Evolutionary conservation across 2,888 invertebrate genomes (phyloP).

Genomic region (Machimus atricapillus): DNA sequence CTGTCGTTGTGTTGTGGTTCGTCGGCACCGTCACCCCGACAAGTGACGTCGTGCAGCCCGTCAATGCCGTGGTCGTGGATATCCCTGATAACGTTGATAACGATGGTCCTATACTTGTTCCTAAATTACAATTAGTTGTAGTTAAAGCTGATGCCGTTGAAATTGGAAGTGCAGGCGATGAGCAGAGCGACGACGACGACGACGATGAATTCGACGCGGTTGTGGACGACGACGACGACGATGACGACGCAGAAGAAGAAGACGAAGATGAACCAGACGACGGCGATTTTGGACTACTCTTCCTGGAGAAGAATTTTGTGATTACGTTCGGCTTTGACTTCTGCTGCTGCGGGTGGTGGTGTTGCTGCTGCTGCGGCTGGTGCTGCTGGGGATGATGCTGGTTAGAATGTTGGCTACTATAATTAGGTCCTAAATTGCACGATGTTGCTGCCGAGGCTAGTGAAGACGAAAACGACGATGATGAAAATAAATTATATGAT

Average conservation of each 20-base stretch:
- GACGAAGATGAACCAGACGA: conserved; percentile 49
- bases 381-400: conserved; percentile 48
- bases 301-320: conserved; percentile 61
- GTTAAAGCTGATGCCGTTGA: conserved; percentile 58
- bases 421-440: conserved; percentile 51
- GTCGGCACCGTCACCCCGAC: conserved; percentile 61
- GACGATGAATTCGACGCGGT: conserved; percentile 54
- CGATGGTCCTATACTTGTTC: conserved; percentile 50
- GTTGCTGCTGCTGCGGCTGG: conserved; percentile 48
- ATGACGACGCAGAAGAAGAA: conserved; percentile 49
- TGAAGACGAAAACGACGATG: conserved; percentile 45
- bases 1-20: conserved; percentile 25
- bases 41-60: conserved; percentile 24
- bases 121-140: conserved; percentile 58
- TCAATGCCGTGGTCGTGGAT: conserved; percentile 45
- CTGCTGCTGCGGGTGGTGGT: conserved; percentile 47
- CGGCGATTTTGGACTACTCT: conserved; percentile 61
- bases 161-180: conserved; percentile 54
- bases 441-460: conserved; percentile 45
- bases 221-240: conserved; percentile 51
- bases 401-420: conserved; percentile 49
- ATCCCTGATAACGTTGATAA: conserved; percentile 48
- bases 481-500: conserved; percentile 53
- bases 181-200: conserved; percentile 51
- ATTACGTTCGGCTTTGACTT: conserved; percentile 63